Conservation (phyloP, 2,797 vertebrate genomes). For the Amazona ochrocephala region DNA sequence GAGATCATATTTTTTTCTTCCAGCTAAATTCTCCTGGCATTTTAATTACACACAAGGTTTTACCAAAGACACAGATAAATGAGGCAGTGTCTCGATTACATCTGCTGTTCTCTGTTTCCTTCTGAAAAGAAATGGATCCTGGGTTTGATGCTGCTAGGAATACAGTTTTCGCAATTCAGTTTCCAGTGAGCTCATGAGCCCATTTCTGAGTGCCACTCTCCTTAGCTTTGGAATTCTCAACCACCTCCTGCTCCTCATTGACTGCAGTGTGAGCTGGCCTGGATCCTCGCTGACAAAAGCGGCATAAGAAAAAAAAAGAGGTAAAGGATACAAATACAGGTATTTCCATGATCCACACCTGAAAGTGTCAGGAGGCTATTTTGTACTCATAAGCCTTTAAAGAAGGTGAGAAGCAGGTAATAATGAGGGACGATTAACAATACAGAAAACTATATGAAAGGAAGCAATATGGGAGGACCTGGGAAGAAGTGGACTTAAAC, state of each 20-base stretch:
- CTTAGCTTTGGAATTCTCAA: background rate
- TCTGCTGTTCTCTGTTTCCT: background rate
- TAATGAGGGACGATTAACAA: background rate
- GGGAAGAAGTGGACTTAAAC: background rate
- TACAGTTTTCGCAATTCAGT: background rate
- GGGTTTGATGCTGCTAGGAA: background rate
- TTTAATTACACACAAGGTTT: background rate
- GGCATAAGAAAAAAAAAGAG: no score
- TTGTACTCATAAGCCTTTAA: background rate
- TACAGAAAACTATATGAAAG: background rate
- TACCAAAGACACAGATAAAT: background rate
- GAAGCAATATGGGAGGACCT: background rate
- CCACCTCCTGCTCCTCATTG: background rate
- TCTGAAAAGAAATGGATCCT: background rate
- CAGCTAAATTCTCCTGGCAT: background rate
- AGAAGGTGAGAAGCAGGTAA: background rate
- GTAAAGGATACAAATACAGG: background rate
- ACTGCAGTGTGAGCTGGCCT: fast-evolving
- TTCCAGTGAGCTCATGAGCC: background rate
- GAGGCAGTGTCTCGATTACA: background rate
- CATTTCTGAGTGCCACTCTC: background rate
- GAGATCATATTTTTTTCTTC: background rate
- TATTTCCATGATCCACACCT: background rate
- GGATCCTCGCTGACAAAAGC: background rate
- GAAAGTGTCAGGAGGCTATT: background rate